These are phyloP conservation scores for Brachionichthys hirsutus DNA, from an alignment of 2,113 vertebrate species.

Conservation along the genomic window DNA sequence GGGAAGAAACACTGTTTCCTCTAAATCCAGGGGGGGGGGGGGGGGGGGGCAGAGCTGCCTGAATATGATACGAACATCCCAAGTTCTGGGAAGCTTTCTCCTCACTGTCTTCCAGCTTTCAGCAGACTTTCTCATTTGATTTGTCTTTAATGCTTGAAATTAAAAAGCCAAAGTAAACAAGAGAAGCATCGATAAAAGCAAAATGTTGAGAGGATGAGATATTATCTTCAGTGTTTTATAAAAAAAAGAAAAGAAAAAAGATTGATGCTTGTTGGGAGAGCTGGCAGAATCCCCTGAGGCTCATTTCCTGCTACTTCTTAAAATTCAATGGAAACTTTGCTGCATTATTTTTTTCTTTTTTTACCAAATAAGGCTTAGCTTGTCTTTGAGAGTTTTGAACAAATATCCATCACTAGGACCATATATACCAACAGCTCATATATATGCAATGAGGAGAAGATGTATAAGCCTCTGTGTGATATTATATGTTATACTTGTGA, in stretches of 20 bases:
- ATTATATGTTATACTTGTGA: no score
- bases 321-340: not conserved
- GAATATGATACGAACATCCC: conserved; percentile 27
- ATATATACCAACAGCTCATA: no score
- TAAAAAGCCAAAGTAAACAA: no score
- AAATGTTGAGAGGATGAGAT: no score
- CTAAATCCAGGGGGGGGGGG: conserved; percentile 35
- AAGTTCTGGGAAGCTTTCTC: conserved; percentile 39
- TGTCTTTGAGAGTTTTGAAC: no score
- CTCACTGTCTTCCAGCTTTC: conserved; percentile 17
- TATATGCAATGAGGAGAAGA: no score
- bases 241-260: no score
- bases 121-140: not conserved
- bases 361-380: not conserved
- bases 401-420: no score
- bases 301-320: conserved; percentile 15
- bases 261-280: not conserved
- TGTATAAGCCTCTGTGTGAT: no score
- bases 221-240: no score
- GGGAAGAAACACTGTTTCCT: conserved; percentile 20
- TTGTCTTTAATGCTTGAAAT: no score
- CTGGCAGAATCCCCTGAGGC: conserved; percentile 9
- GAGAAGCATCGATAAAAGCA: no score
- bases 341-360: not conserved
- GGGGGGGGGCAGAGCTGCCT: conserved; percentile 50